Base-by-base conservation (phyloP, 2,888 invertebrate species). In the Nephrotoma flavescens region DNA sequence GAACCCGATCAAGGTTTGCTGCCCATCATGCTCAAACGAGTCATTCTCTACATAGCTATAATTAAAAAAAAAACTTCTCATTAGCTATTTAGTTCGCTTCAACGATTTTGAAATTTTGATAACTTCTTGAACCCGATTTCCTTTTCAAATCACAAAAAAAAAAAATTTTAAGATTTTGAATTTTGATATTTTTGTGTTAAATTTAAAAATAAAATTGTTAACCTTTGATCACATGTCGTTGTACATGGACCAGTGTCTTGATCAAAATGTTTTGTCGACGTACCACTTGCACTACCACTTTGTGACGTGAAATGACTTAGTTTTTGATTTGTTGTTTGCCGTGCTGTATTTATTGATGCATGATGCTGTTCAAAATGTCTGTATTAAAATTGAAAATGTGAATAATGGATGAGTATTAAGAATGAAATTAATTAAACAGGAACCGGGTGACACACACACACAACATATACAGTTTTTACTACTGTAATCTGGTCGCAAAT, bases 311-410 rank as follows among this genome's bases (percentile, higher is more conserved):
- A 9, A 6, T 84, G 86, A 19, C 89, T 89, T 4, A 89, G 86
- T 71, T 88, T 88, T 9, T 88, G 88, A 0, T 88, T 87, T 11
- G 89, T 88, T 6, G 89, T 89, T 71, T 89, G 89, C 57, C 90
- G 90, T 3, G 91, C 92, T 87, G 90, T 89, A n/a, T 90, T 90
- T 15, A 92, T 88, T 6, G 91, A 90, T 88, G 90, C 89, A 44
- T 89, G 89, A 87, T 92, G 91, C 88, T 90, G 90, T 41, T 86
- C 86, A 86, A 89, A 90, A 86, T 92, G 92, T 87, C 92, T 92
- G 42, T 45, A 87, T 83, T 2, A 15, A 12, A 86, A 45, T 45
- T 83, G 4, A 15, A 2, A 86, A 45, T 45, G 44, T 41, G 31
- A 85, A 83, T 84, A 42, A 84, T 83, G 83, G 41, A 41, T 83